Evolutionary conservation across 2,797 vertebrate species (phyloP).

Genomic region (Betta splendens): DNA sequence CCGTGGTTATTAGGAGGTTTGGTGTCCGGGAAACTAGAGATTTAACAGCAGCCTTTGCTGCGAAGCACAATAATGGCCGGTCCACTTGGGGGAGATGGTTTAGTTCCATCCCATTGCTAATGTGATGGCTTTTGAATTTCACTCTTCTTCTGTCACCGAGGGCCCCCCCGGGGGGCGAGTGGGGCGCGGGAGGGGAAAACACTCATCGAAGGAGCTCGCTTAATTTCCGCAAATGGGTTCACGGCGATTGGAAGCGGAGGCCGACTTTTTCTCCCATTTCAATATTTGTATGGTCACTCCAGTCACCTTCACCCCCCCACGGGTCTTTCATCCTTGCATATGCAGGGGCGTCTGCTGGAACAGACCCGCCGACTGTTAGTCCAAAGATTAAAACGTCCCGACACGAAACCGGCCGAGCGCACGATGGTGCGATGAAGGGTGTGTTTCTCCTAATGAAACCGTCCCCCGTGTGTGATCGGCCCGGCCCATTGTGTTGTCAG

Average conservation of each 20-base stretch:
- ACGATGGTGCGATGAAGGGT: constrained; percentile 67
- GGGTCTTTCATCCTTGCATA: constrained; percentile 39
- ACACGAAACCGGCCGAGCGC: constrained; percentile 59
- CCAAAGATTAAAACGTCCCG: constrained; percentile 66
- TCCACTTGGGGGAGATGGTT: constrained; percentile 70
- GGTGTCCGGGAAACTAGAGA: constrained; percentile 44
- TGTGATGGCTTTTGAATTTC: constrained; percentile 74
- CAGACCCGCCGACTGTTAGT: constrained; percentile 40
- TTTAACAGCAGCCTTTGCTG: constrained; percentile 51
- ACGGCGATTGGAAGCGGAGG: constrained; percentile 2
- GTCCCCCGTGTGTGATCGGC: constrained; percentile 68
- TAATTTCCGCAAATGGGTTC: constrained; percentile 30
- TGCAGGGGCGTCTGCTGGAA: constrained; percentile 24
- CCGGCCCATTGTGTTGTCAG: constrained; percentile 56
- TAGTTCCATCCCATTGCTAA: constrained; percentile 74
- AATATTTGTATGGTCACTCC: constrained; percentile 47
- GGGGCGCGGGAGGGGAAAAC: constrained; percentile 24
- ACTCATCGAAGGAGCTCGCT: constrained; percentile 21
- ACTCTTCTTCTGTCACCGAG: constrained; percentile 53
- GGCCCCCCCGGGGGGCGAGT: constrained; percentile 36
- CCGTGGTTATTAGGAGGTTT: constrained; percentile 41
- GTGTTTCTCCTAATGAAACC: constrained; percentile 60
- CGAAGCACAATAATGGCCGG: constrained; percentile 66
- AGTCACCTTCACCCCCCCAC: constrained; percentile 66
- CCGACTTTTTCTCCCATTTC: constrained; percentile 30